Base-by-base conservation (phyloP, 2,113 vertebrate species). In the Propithecus coquereli region DNA sequence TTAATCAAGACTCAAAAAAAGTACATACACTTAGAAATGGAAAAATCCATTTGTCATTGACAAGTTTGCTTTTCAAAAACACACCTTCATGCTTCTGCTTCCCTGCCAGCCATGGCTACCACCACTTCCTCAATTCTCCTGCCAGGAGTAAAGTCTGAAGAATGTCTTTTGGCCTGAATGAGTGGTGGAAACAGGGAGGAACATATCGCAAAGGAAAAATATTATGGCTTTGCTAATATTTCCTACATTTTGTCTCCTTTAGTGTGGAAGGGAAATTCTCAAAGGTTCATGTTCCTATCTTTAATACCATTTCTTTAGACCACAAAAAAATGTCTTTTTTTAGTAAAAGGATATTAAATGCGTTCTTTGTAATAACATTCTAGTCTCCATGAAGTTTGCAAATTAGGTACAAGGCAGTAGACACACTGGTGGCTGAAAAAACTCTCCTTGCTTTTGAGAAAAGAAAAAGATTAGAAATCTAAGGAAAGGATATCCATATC, bases 21-120 rank as follows among this genome's bases (percentile, higher is more conserved):
- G 73, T 95, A 97, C 22, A 84, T 80, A 91, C 68, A 95, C 4
- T 61, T 59, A 94, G 66, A 81, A 63, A n/a, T 87, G 90, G 80
- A 98, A 96, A 97, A 97, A 96, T 95, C 50, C 89, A 95, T 89
- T 94, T 97, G 85, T 96, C 92, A 96, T 71, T 94, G 80, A 96
- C 92, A 97, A 96, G 88, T 90, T 82, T 96, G 66, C 94, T 97
- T 97, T 95, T 95, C 76, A 95, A 96, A 96, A 92, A 92, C 85
- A 82, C 68, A 95, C 96, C 76, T 97, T 92, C 76, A 96, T 95
- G 70, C 71, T 94, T 94, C 90, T 94, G 70, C 68, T 95, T 96
- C 83, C 65, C 93, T 94, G 84, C 37, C 90, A 97, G 37, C 66
- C 47, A 92, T 59, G 50, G 81, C 92, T 94, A 97, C 84, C 89